Evolutionary conservation across 1,140 invertebrate genomes (phyloP).

Genomic region (Gryon sp.): DNA sequence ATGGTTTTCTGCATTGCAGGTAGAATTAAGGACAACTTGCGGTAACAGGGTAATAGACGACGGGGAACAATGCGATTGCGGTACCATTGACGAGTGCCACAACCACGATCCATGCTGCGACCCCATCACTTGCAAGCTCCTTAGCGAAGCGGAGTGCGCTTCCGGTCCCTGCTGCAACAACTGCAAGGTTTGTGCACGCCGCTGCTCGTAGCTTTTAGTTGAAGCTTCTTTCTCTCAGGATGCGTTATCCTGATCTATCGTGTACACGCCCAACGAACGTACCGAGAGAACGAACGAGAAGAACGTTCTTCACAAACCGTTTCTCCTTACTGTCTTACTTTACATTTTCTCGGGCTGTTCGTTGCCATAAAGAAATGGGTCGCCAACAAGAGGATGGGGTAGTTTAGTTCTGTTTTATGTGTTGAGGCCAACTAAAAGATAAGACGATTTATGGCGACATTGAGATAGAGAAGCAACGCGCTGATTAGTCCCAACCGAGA

Average conservation of each 20-base stretch:
- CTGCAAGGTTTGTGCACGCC: conserved; percentile 85
- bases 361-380: conserved; percentile 48
- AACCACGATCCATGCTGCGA: conserved; percentile 95
- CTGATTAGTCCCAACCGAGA: conserved; percentile 1
- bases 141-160: conserved; percentile 94
- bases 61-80: conserved; percentile 96
- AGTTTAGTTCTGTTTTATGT: background rate
- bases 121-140: conserved; percentile 95
- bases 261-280: conserved; percentile 42
- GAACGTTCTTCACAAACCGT: no score
- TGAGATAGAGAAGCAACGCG: conserved; percentile 11
- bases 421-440: conserved; percentile 21
- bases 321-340: conserved; percentile 34
- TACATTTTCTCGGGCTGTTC: conserved; percentile 39
- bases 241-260: conserved; percentile 57
- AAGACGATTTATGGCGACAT: conserved; percentile 23
- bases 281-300: no score
- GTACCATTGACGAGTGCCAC: conserved; percentile 91
- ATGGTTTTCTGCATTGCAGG: conserved; percentile 71
- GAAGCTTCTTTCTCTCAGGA: conserved; percentile 44
- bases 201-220: conserved; percentile 37
- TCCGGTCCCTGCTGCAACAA: conserved; percentile 94
- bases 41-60: conserved; percentile 97
- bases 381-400: no score
- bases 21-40: conserved; percentile 88